phyloP scores from a whole-genome alignment of 1,140 invertebrate genomes.

The Helicoverpa zea region DNA sequence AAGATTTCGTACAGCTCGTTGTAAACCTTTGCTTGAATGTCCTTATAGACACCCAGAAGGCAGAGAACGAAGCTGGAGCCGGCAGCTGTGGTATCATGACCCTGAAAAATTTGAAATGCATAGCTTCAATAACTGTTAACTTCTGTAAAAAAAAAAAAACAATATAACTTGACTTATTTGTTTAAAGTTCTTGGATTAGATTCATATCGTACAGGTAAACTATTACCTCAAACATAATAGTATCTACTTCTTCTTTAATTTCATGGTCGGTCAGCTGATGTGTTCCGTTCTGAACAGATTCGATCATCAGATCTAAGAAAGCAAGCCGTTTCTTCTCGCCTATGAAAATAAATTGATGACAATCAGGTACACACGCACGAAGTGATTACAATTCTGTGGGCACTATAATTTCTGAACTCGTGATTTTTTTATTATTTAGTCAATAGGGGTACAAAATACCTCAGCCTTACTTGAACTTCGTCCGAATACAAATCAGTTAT shows the following conservation, averaged over 20 bases:
- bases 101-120: slow-evolving; percentile 59
- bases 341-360: slow-evolving; percentile 49
- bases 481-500: too few species aligned
- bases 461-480: too few species aligned
- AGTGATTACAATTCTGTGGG: too few species aligned
- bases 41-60: slow-evolving; percentile 93
- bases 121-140: too few species aligned
- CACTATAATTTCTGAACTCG: too few species aligned
- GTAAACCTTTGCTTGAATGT: slow-evolving; percentile 91
- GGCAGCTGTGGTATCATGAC: slow-evolving; percentile 97
- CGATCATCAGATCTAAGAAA: slow-evolving; percentile 95
- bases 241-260: slow-evolving; percentile 95
- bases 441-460: too few species aligned
- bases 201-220: too few species aligned
- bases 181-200: too few species aligned
- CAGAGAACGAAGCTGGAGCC: slow-evolving; percentile 95
- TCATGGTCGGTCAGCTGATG: slow-evolving; percentile 88
- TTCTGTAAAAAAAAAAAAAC: too few species aligned
- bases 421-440: too few species aligned
- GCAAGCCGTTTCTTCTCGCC: slow-evolving; percentile 93
- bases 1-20: slow-evolving; percentile 95
- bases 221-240: slow-evolving; percentile 96
- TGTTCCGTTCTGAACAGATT: slow-evolving; percentile 85
- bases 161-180: too few species aligned
- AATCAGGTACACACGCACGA: too few species aligned